Conservation (phyloP, 2,113 vertebrate species). For the Amphiprion percula region DNA sequence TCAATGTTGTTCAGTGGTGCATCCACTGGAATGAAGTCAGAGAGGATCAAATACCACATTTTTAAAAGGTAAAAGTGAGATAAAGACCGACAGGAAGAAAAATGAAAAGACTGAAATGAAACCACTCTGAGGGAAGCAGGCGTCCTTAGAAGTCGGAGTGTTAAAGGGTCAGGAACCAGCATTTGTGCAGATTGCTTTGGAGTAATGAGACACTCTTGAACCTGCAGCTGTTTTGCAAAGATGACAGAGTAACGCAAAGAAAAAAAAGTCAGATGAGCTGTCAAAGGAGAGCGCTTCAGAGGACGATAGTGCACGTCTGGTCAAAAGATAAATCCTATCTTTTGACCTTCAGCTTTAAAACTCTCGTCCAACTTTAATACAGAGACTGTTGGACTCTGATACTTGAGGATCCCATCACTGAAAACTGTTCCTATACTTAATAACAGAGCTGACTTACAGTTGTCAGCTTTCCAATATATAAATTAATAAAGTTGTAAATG, state of each 20-base stretch:
- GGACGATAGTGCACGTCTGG: neutral
- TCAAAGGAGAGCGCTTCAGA: slow-evolving; percentile 31
- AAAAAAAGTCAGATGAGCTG: slow-evolving; percentile 42
- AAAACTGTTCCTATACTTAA: no score
- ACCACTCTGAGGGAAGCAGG: slow-evolving; percentile 12
- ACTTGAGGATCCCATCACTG: neutral
- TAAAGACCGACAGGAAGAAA: slow-evolving; percentile 21
- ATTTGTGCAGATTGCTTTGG: slow-evolving; percentile 21
- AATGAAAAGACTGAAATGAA: slow-evolving; percentile 25
- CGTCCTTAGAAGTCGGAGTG: slow-evolving; percentile 26
- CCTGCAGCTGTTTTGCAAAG: slow-evolving; percentile 35
- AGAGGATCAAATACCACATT: slow-evolving; percentile 42
- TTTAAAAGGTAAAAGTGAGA: slow-evolving; percentile 32
- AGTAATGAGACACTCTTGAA: slow-evolving; percentile 21
- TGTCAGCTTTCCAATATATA: no score
- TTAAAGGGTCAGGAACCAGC: slow-evolving; percentile 22
- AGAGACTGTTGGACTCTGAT: neutral
- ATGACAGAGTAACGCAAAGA: slow-evolving; percentile 27
- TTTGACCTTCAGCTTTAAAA: neutral
- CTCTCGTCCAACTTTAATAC: slow-evolving; percentile 6
- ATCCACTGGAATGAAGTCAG: slow-evolving; percentile 17
- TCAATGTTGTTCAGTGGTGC: slow-evolving; percentile 12
- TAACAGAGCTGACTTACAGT: no score
- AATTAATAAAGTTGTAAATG: no score
- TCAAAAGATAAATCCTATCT: slow-evolving; percentile 10